Base-by-base conservation (phyloP, 1,140 invertebrate genomes). In the Heliothis subflexa region DNA sequence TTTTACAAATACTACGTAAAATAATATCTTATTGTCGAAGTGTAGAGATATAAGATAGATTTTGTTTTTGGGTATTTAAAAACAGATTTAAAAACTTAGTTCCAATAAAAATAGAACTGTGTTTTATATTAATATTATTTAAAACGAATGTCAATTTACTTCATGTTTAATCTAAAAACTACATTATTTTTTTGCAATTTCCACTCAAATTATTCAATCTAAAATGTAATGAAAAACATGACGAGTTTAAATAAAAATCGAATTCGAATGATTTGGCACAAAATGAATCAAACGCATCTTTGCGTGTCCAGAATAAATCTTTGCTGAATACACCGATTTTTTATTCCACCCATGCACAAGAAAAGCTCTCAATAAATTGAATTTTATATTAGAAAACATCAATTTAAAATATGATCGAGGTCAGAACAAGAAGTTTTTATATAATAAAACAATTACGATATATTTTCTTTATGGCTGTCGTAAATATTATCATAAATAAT, bases 391-490 rank as follows among this genome's bases (percentile, higher is more conserved):
- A 49, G 21, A 28, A 52, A 70, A 66, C 62, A 16, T 47, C 62
- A 66, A 47, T 66, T 66, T 66, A 66, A 66, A 47, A 18, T 66
- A 66, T 21, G 14, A 18, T 1, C 40, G 40, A 47, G 62, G 62
- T 47, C 62, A 13, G 11, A 21, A 10, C 45, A 70, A 70, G 33
- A 70, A 52, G 47, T 50, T 28, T 70, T 50, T 52, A 70, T 70
- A 70, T 50, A 70, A 70, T 50, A 70, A 66, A 66, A 70, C 66
- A 70, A 70, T 70, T 70, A 70, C 66, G 21, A 70, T 70, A 52
- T 13, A 70, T 70, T 70, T 70, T 70, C 66, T 70, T 70, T 70
- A 70, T 52, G 66, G n/a, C 18, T 21, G 21, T 70, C 66, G 66
- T 70, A 50, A 70, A 70, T 70, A 50, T 49, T 49, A 70, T 52